A percentile compares a stretch with the other conserved stretches of the same genome.
Evolutionary conservation across 2,797 vertebrate species (phyloP).

Genomic region (Rhynchotus rufescens): DNA sequence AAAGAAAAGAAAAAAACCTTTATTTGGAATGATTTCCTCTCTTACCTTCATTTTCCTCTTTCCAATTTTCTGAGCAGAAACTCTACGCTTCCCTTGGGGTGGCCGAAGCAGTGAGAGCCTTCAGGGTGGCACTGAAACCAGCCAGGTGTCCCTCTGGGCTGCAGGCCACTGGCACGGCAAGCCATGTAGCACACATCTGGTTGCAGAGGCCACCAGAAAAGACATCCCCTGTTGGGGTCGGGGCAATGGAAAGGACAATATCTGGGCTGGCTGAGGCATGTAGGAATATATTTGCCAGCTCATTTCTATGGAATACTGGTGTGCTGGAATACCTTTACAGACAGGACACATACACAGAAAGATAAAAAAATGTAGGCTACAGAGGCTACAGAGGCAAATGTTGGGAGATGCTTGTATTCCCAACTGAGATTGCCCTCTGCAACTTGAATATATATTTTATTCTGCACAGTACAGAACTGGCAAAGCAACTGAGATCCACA

Average conservation of each 20-base stretch:
- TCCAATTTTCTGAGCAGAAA: neutral
- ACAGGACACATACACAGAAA: neutral
- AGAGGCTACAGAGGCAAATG: too few species aligned
- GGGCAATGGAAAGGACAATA: neutral
- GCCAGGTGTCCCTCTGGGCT: neutral
- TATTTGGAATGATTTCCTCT: neutral
- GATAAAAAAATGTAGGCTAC: neutral
- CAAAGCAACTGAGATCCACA: neutral
- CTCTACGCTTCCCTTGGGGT: neutral
- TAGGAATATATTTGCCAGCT: neutral
- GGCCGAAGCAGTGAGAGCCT: neutral
- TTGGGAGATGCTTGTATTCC: neutral
- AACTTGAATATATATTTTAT: neutral
- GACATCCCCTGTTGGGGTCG: neutral
- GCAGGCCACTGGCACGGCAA: neutral
- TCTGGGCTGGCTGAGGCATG: rapidly evolving
- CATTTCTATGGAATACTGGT: neutral
- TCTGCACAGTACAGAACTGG: neutral
- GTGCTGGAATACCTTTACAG: neutral
- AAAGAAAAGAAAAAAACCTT: neutral
- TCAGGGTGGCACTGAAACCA: neutral
- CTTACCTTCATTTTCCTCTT: neutral
- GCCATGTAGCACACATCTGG: neutral
- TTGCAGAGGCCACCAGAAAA: neutral
- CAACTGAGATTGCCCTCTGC: neutral